Conservation (phyloP, 2,113 vertebrate genomes). For the Pangasianodon gigas region DNA sequence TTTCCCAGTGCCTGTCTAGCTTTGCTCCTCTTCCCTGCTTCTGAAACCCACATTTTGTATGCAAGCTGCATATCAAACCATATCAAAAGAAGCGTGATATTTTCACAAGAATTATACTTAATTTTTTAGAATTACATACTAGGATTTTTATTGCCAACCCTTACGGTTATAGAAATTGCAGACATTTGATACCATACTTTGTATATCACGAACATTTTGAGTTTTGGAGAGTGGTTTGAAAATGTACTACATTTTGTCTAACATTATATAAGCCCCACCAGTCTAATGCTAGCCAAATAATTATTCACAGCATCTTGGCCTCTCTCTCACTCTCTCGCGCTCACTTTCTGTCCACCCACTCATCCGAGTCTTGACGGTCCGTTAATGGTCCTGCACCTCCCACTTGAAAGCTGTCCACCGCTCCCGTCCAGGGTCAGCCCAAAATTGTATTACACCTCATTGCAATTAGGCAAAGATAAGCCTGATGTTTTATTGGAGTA, state of each 20-base stretch:
- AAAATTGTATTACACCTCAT: conserved; percentile 19
- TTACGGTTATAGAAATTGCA: neutral
- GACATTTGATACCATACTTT: neutral
- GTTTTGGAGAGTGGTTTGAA: neutral
- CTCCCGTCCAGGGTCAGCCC: conserved; percentile 28
- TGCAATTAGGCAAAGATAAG: conserved; percentile 20
- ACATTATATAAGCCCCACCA: conserved; percentile 36
- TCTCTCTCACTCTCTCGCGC: neutral
- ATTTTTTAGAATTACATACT: neutral
- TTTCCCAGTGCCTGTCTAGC: conserved; percentile 1
- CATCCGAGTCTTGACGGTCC: conserved; percentile 32
- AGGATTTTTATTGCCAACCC: neutral
- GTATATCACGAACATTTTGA: neutral
- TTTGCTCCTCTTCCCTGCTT: neutral
- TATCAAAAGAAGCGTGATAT: neutral
- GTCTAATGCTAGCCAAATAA: conserved; percentile 35
- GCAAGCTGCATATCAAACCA: neutral
- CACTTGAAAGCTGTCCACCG: conserved; percentile 52
- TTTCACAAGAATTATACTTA: neutral
- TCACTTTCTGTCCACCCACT: conserved; percentile 42
- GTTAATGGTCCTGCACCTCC: conserved; percentile 45
- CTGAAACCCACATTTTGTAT: neutral
- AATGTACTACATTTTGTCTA: neutral
- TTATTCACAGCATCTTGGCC: conserved; percentile 41
- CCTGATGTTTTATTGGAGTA: neutral